Conservation (phyloP, 2,888 invertebrate species). For the Caradrina clavipalpis region DNA sequence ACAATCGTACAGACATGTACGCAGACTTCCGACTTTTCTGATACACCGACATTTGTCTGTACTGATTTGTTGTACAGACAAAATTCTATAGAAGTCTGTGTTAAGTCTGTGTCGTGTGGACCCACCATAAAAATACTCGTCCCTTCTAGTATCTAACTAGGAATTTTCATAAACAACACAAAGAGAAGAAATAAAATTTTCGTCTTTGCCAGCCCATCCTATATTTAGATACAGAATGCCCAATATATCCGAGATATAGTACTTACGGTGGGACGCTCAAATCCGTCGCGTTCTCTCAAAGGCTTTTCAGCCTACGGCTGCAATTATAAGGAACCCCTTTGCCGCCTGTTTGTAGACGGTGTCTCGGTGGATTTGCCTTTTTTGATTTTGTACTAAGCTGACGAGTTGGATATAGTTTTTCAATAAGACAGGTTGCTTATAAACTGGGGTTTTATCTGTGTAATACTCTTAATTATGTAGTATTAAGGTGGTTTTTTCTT, state of each 20-base stretch:
- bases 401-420: slow-evolving; percentile 32
- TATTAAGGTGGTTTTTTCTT: background rate
- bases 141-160: slow-evolving; percentile 14
- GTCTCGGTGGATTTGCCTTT: slow-evolving; percentile 61
- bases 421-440: background rate
- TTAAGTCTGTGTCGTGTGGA: too few species aligned
- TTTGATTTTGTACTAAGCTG: slow-evolving; percentile 58
- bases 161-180: slow-evolving; percentile 43
- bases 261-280: slow-evolving; percentile 55
- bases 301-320: slow-evolving; percentile 61
- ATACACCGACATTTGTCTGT: too few species aligned
- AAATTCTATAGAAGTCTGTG: too few species aligned
- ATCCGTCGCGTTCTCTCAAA: slow-evolving; percentile 57
- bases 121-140: slow-evolving; percentile 18
- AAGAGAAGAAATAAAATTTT: slow-evolving; percentile 15
- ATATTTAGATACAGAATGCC: slow-evolving; percentile 44
- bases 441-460: background rate
- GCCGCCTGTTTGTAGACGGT: slow-evolving; percentile 50
- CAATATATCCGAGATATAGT: slow-evolving; percentile 26
- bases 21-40: too few species aligned
- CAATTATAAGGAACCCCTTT: slow-evolving; percentile 64
- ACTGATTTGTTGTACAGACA: too few species aligned
- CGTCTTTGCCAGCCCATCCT: slow-evolving; percentile 17
- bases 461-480: too few species aligned
- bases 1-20: too few species aligned